Evolutionary conservation across 2,888 invertebrate species (phyloP).

Genomic region (Rhagonycha lutea): DNA sequence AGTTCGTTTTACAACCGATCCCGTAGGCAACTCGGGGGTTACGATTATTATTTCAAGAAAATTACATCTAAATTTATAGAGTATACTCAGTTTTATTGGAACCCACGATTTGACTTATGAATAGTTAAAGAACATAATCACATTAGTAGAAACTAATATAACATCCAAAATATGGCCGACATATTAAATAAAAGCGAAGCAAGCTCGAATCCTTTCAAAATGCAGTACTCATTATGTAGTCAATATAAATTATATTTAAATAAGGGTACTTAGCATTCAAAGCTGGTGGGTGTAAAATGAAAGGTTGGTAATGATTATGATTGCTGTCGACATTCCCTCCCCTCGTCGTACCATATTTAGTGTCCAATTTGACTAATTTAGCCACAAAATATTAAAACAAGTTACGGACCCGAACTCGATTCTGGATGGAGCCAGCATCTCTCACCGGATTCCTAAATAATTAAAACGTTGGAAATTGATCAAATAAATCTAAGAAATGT

Average conservation of each 20-base stretch:
- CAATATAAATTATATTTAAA: constrained; percentile 19
- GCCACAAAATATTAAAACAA: not conserved
- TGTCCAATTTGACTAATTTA: not conserved
- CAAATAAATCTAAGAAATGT: not conserved
- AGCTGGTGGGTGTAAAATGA: constrained; percentile 20
- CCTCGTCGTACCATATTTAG: constrained; percentile 13
- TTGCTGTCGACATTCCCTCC: constrained; percentile 6
- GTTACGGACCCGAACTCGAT: not conserved
- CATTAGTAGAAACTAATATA: constrained; percentile 2
- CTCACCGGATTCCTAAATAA: not conserved
- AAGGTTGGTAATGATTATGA: constrained; percentile 19
- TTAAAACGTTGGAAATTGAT: not conserved
- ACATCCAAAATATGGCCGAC: not conserved
- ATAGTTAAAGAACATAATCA: constrained; percentile 26
- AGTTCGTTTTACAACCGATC: constrained; percentile 25
- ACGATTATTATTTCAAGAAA: constrained; percentile 31
- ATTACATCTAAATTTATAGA: constrained; percentile 29
- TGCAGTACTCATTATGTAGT: constrained; percentile 2
- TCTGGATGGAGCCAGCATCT: not conserved
- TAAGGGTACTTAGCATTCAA: constrained; percentile 14
- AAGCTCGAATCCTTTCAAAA: constrained; percentile 1
- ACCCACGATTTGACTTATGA: constrained; percentile 26
- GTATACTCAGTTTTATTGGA: constrained; percentile 18
- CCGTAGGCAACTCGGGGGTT: constrained; percentile 18
- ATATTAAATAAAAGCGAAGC: not conserved